Evolutionary conservation across 2,888 invertebrate genomes (phyloP).

Genomic region (Schizotus pectinicornis): DNA sequence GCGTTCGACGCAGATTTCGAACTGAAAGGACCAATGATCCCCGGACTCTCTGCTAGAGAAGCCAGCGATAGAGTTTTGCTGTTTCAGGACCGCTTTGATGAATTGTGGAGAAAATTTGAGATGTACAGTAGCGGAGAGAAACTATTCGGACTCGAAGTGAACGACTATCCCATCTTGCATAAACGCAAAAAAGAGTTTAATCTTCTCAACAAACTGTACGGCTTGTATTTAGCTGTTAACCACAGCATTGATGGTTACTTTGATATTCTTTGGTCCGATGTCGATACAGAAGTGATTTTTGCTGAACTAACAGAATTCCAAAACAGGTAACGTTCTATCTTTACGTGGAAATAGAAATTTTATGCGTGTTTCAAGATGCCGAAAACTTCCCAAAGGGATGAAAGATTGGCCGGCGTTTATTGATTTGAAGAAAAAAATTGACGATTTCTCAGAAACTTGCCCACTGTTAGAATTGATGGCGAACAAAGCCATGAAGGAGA

Average conservation of each 20-base stretch:
- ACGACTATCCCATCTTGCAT: constrained; percentile 81
- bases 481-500: constrained; percentile 73
- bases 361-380: constrained; percentile 65
- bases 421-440: constrained; percentile 86
- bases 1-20: constrained; percentile 77
- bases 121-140: constrained; percentile 82
- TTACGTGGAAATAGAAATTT: constrained; percentile 4
- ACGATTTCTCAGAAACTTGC: constrained; percentile 88
- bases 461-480: constrained; percentile 88
- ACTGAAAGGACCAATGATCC: constrained; percentile 82
- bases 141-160: constrained; percentile 81
- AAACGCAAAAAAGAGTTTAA: constrained; percentile 84
- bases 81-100: constrained; percentile 83
- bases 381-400: constrained; percentile 82
- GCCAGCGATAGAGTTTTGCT: constrained; percentile 81
- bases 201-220: constrained; percentile 81
- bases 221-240: constrained; percentile 81
- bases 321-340: constrained; percentile 63
- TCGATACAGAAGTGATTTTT: constrained; percentile 83
- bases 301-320: constrained; percentile 84
- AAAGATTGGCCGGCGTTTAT: constrained; percentile 88
- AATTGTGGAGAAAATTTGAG: constrained; percentile 79
- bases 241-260: constrained; percentile 86
- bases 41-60: constrained; percentile 82
- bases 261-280: constrained; percentile 82